Base-by-base conservation (phyloP, 2,888 invertebrate genomes). In the Malachius bipustulatus region DNA sequence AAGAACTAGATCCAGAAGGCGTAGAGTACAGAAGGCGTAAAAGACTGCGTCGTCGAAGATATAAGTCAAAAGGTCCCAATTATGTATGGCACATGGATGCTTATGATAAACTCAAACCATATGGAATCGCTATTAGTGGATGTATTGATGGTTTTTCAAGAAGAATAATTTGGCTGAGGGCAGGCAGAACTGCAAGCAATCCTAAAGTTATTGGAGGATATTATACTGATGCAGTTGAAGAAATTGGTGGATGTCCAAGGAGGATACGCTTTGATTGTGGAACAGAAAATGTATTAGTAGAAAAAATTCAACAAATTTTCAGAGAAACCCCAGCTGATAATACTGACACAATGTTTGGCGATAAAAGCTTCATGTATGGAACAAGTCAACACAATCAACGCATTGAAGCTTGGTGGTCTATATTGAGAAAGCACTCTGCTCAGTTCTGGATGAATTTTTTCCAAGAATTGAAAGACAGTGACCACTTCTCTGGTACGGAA, bases 61-160 rank as follows among this genome's bases (percentile, higher is more conserved):
- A 41, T 26, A 4, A 14, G 12, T 29, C 24, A 12, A 32, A 26
- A 34, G 40, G 42, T 8, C 40, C 38, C 9, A 43, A 43, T 32
- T 43, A 16, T 35, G 12, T 40, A 14, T 43, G 43, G 43, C 43
- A 40, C 24, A 34, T 37, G 10, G 40, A 43, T 30, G 33, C 15
- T 12, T 43, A 41, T 36, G 41, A 40, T 14, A 40, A 40, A 29
- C 16, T 42, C 19, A 42, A 42, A 36, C 42, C 40, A 4, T 42
- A 16, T 36, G 42, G 35, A 14, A 33, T 42, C 8, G 26, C 27
- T 34, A 41, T 41, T 15, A 33, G 15, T 34, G 41, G 36, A 12
- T 37, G 36, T 9, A 40, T 42, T 15, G 38, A 40, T 36, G 40
- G 42, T 10, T 40, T 38, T 38, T 42, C 39, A 9, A 33, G 37